Base-by-base conservation (phyloP, 2,797 vertebrate genomes). In the Sebastes nivosus region DNA sequence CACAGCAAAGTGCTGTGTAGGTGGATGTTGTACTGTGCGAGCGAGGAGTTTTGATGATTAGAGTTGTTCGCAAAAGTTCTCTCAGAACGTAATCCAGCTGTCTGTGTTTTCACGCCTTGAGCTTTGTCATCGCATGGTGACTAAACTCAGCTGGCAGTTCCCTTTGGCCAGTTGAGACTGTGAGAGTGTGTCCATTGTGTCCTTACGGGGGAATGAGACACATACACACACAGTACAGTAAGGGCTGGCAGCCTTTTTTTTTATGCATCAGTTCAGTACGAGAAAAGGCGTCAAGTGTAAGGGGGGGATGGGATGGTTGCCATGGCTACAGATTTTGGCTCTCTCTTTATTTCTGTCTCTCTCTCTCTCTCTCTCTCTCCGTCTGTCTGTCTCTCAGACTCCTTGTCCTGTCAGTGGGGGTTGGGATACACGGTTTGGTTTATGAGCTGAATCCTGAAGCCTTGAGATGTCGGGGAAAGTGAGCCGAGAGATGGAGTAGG, bases 321-420 rank as follows among this genome's bases (percentile, higher is more conserved):
- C 90, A 94, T 95, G 93, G 85, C 84, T 88, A 94, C 93, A 67
- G 60, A 79, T 86, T 90, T 93, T 85, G 77, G 38, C 75, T 82
- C 71, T 75, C 20, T 79, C 5, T 74, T 1, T 81, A 18, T 73
- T 36, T 80, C 3, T 54, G 10, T 34, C 22, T 67, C 8, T 65
- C 55, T 74, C 22, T 67, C 8, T 59, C 18, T 57, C 70, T 42
- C 16, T 80, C 54, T 82, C 18, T 60, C 4, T 65, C 55, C 57
- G 18, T 57, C 70, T 36, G 20, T 82, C 58, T 82, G 4, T 72
- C 77, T 84, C 79, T 79, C 36, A 66, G 68, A 63, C 78, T 81
- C 66, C 71, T 61, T 82, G 81, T 83, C 86, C 84, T 86, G 84
- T 88, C 90, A 81, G 67, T 73, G 73, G 69, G 67, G 82, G 81